Evolutionary conservation across 1,140 invertebrate species (phyloP).

Genomic region (Holotrichia oblita): DNA sequence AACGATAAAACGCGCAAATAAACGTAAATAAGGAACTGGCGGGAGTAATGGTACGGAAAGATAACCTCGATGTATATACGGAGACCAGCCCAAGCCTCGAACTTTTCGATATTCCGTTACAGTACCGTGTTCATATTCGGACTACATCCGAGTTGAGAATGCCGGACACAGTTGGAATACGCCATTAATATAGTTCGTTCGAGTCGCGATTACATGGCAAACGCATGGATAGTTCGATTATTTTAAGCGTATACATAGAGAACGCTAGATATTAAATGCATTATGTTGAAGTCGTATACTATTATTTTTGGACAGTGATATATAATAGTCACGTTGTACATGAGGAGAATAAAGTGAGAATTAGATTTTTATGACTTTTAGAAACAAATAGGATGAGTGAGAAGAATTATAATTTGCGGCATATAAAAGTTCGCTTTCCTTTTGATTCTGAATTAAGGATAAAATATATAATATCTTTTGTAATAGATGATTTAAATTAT

Average conservation of each 20-base stretch:
- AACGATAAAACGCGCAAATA: slow-evolving; percentile 28
- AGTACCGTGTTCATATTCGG: neutral
- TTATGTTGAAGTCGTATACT: neutral
- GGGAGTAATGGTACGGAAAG: slow-evolving; percentile 26
- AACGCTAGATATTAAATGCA: neutral
- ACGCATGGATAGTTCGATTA: slow-evolving; percentile 15
- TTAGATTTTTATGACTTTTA: too few relatives aligned
- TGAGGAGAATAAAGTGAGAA: neutral
- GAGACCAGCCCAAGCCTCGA: neutral
- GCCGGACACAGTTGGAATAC: neutral
- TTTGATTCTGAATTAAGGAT: too few relatives aligned
- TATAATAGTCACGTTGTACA: neutral
- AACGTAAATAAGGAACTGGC: slow-evolving; percentile 29
- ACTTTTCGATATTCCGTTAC: slow-evolving; percentile 15
- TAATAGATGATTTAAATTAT: too few relatives aligned
- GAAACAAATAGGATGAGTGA: too few relatives aligned
- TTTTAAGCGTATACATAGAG: neutral
- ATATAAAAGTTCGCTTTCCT: too few relatives aligned
- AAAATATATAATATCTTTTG: too few relatives aligned
- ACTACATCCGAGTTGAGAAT: neutral
- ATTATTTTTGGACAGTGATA: slow-evolving; percentile 24
- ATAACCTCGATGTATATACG: neutral
- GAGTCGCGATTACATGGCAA: neutral
- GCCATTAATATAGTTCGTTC: neutral
- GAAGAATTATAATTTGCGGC: too few relatives aligned